These are phyloP conservation scores for Triplophysa bombifrons DNA, from an alignment of 2,797 vertebrate genomes.

Conservation along the genomic window DNA sequence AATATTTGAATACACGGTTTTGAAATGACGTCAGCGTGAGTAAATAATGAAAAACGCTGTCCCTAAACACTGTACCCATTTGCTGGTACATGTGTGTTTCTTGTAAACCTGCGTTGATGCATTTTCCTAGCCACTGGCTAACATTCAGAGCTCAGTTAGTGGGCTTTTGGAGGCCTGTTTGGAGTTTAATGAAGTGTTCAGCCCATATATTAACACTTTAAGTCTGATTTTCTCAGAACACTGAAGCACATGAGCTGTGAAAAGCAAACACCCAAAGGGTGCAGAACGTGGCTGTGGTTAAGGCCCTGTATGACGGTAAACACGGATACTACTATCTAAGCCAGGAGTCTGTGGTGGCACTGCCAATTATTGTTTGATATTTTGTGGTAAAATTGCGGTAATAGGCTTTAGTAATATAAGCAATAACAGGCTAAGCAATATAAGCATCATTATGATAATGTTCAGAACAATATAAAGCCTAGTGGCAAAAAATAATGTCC, in stretches of 20 bases:
- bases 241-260: neutral
- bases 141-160: constrained; percentile 21
- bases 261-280: neutral
- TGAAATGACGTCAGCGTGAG: neutral
- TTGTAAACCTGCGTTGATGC: neutral
- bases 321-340: neutral
- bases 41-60: neutral
- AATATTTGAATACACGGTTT: no score
- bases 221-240: neutral
- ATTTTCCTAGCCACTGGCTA: constrained; percentile 8
- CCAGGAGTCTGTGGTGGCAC: neutral
- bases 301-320: neutral
- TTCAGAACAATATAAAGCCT: no score
- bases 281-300: no score
- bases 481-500: no score
- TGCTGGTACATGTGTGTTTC: neutral
- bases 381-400: neutral
- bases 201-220: constrained; percentile 3
- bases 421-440: neutral
- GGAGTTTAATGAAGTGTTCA: constrained; percentile 30
- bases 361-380: neutral
- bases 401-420: no score
- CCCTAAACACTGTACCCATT: neutral
- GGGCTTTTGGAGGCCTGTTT: constrained; percentile 7
- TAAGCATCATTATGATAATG: neutral